Base-by-base conservation (phyloP, 2,113 vertebrate species). In the Lutjanus erythropterus region DNA sequence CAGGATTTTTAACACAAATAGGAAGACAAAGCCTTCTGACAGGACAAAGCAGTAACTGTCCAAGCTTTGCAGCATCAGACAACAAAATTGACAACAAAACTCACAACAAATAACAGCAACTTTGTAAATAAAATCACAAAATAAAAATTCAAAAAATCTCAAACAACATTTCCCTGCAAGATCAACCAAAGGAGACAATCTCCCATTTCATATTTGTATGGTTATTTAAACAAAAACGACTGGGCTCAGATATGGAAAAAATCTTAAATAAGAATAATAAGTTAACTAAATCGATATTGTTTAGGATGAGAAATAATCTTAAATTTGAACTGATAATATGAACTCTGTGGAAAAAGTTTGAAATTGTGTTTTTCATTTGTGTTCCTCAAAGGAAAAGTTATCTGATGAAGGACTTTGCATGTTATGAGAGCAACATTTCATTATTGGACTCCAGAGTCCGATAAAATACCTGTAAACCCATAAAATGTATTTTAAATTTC, bases 81-180 rank as follows among this genome's bases (percentile, higher is more conserved):
- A 25, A 35, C 55, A 21, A 29, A 60, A 56, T 5, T 11, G 42
- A 64, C 10, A 25, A 35, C 55, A 21, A 29, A 60, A 56, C 8
- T 11, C 3, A 52, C 23, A 52, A 47, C 7, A 3, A 74, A 49
- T 16, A 37, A 64, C 42, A 53, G 16, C 60, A 79, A 76, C 47
- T 68, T 47, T 61, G 16, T 59, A 75, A 75, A 81, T 50, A 55
- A n/a, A 60, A 73, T 46, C 0, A 80, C 37, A 59, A 21, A 1
- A 67, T 3, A 52, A 1, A 21, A 41, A 42, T 19, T 5, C 14
- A n/a, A 33, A 59, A 29, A 15, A 49, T 52, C 0, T 23, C 41
- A 44, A 35, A 31, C n/a, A 42, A 14, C 3, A 33, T 69, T 46
- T 66, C 8, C 23, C 33, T 23, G n/a, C 6, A 23, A 6, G 31